Base-by-base conservation (phyloP, 2,797 vertebrate genomes). In the Neomorphus geoffroyi region DNA sequence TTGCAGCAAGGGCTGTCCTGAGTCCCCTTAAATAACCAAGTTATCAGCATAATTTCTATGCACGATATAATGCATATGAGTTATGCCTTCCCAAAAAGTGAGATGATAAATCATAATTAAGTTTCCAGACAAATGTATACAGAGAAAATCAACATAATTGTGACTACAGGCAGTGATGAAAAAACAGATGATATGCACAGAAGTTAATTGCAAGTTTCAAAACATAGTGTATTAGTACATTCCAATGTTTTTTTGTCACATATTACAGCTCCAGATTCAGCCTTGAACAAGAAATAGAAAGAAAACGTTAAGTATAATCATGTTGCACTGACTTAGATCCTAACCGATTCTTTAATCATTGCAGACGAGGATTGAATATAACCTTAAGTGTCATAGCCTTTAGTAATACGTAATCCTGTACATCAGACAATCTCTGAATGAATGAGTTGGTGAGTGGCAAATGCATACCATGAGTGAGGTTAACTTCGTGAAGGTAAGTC, bases 11-110 rank as follows among this genome's bases (percentile, higher is more conserved):
- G 14, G 12, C 23, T 83, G 33, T 39, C 53, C 54, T 51, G 60
- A 77, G 56, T 77, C 74, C 21, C 87, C 37, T 77, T 94, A 91
- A 92, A 81, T 51, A 95, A 89, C 19, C 33, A 85, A 74, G 24
- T 60, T 57, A 70, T 28, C 45, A 90, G 8, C 30, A 56, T 73
- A 74, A 74, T 60, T 58, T 81, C 17, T 64, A 21, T 1, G 0
- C 46, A 83, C 30, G 32, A 33, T 66, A 24, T 26, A 46, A 43
- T 53, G 39, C 26, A 84, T 48, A 56, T 75, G 46, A 92, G 79
- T 91, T 92, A 84, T 88, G 35, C 22, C 27, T 81, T 65, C n/a
- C 62, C 37, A n/a, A 78, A 94, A 92, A 69, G 91, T 90, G 60
- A 86, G 62, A 69, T 35, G 24, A 18, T 75, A 88, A 88, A 86